phyloP scores from a whole-genome alignment of 2,888 invertebrate genomes.

The Ophion costatus region DNA sequence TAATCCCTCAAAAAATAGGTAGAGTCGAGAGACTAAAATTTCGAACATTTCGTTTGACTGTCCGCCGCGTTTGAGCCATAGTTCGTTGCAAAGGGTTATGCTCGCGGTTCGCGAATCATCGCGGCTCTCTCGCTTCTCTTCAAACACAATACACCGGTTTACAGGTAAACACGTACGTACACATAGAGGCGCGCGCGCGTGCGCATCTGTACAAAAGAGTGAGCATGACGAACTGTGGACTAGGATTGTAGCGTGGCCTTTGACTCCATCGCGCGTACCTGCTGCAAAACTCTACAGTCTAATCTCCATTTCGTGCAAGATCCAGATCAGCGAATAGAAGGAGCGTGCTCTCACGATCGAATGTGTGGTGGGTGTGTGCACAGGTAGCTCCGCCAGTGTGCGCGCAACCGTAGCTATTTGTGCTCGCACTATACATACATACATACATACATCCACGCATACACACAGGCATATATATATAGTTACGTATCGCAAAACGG shows the following conservation, averaged over 20 bases:
- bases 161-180: neutral
- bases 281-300: constrained; percentile 47
- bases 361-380: constrained; percentile 19
- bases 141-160: too few relatives aligned
- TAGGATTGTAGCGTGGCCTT: constrained; percentile 38
- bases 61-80: too few relatives aligned
- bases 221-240: constrained; percentile 16
- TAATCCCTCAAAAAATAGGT: too few relatives aligned
- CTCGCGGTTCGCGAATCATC: neutral
- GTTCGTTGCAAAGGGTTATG: too few relatives aligned
- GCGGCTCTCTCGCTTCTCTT: neutral
- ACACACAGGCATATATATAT: too few relatives aligned
- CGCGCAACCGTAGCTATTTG: constrained; percentile 42
- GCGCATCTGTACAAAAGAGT: neutral
- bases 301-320: constrained; percentile 62
- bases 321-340: constrained; percentile 45
- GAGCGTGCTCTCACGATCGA: constrained; percentile 41
- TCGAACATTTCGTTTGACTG: too few relatives aligned
- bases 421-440: too few relatives aligned
- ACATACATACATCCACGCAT: too few relatives aligned
- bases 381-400: constrained; percentile 52
- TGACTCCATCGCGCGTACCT: constrained; percentile 42
- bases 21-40: too few relatives aligned
- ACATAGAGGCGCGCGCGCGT: neutral
- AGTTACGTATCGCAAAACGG: too few relatives aligned